Percentiles rank a stretch among this genome's conserved stretches.
These are phyloP conservation scores for Parthenolecanium corni DNA, from an alignment of 2,888 invertebrate species.

Conservation along the genomic window DNA sequence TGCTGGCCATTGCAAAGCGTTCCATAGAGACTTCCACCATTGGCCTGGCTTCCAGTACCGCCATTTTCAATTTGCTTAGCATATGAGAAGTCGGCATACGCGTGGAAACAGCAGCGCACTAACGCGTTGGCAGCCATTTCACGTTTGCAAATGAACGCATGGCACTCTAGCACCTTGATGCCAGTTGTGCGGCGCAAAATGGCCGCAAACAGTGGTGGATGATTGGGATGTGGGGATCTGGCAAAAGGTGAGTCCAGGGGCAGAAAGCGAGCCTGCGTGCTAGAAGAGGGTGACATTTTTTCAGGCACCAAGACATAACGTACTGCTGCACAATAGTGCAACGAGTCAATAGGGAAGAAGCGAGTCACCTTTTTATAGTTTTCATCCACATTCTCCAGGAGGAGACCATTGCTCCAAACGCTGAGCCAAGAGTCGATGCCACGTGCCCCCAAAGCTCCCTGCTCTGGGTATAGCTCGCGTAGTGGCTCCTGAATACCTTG, in stretches of 20 bases:
- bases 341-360: conserved; percentile 88
- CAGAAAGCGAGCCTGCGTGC: conserved; percentile 60
- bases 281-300: conserved; percentile 46
- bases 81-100: conserved; percentile 91
- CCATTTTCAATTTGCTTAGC: conserved; percentile 56
- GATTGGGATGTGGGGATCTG: conserved; percentile 77
- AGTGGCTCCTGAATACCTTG: conserved; percentile 96
- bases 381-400: conserved; percentile 92
- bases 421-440: conserved; percentile 94
- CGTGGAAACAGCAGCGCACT: conserved; percentile 93
- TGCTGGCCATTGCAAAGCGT: conserved; percentile 32
- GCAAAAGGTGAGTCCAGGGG: conserved; percentile 94
- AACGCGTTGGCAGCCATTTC: conserved; percentile 95
- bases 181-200: conserved; percentile 90
- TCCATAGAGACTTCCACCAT: conserved; percentile 34
- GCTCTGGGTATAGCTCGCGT: conserved; percentile 88
- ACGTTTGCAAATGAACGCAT: conserved; percentile 93
- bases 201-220: conserved; percentile 94
- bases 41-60: conserved; percentile 35
- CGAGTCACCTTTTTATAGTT: conserved; percentile 85
- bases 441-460: conserved; percentile 74
- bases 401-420: conserved; percentile 91
- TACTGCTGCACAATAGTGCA: conserved; percentile 93
- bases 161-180: conserved; percentile 96
- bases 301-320: conserved; percentile 66